These are phyloP conservation scores for Sinocyclocheilus rhinocerous DNA, from an alignment of 2,113 vertebrate species.

Conservation along the genomic window DNA sequence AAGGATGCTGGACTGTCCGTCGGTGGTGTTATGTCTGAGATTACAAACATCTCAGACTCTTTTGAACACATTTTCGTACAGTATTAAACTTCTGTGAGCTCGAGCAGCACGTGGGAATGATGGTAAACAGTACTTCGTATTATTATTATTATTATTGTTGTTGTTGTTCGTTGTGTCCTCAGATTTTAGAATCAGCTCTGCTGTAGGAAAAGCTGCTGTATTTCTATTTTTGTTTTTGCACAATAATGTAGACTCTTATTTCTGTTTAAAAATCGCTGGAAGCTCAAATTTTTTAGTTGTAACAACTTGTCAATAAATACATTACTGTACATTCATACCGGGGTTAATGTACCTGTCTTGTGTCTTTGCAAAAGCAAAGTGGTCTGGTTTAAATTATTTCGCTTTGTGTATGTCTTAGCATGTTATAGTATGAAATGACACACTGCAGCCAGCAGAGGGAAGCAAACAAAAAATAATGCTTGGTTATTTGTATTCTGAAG, in stretches of 20 bases:
- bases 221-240: conserved; percentile 46
- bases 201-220: conserved; percentile 49
- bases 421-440: not conserved
- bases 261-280: conserved; percentile 46
- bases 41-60: too few relatives aligned
- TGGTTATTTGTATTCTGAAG: not conserved
- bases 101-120: conserved; percentile 37
- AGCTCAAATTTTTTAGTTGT: conserved; percentile 10
- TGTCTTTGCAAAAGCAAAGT: not conserved
- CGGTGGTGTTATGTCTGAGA: too few relatives aligned
- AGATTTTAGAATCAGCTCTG: conserved; percentile 27
- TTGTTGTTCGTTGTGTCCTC: conserved; percentile 28
- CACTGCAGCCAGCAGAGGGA: conserved; percentile 26
- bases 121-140: conserved; percentile 4
- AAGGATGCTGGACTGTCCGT: conserved; percentile 33
- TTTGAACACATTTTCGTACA: conserved; percentile 33
- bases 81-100: conserved; percentile 51
- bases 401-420: too few relatives aligned
- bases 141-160: conserved; percentile 15
- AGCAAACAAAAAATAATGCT: not conserved
- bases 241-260: conserved; percentile 11
- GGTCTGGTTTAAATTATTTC: not conserved
- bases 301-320: conserved; percentile 29
- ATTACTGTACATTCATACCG: not conserved
- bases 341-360: not conserved